phyloP scores from a whole-genome alignment of 1,140 invertebrate genomes.

The Halictus rubicundus region DNA sequence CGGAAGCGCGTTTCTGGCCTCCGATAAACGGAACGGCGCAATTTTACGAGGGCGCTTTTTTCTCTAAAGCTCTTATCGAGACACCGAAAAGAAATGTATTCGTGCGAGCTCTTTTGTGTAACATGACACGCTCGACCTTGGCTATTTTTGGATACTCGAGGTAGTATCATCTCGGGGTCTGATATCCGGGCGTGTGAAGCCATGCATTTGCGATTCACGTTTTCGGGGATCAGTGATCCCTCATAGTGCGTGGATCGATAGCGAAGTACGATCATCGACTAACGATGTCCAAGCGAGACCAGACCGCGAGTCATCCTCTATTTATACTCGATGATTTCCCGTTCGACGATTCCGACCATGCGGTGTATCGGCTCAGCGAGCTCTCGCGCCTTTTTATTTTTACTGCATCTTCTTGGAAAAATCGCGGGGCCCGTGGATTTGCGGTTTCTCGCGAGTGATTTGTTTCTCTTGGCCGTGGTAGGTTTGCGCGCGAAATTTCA shows the following conservation, averaged over 20 bases:
- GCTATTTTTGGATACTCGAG: conserved; percentile 43
- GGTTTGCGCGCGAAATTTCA: neutral
- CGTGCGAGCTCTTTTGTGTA: conserved; percentile 6
- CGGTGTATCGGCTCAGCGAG: conserved; percentile 27
- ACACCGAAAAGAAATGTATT: neutral
- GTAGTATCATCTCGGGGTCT: neutral
- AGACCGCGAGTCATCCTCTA: conserved; percentile 71
- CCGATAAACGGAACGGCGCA: neutral
- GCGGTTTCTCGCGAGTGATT: neutral
- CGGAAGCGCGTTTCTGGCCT: too few relatives aligned
- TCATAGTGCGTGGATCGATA: conserved; percentile 30
- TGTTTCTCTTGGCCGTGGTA: neutral
- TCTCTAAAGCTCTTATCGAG: conserved; percentile 11
- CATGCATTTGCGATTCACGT: neutral
- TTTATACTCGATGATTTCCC: conserved; percentile 71
- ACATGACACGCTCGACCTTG: conserved; percentile 24
- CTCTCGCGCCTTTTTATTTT: conserved; percentile 29
- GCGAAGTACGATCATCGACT: conserved; percentile 53
- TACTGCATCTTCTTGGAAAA: conserved; percentile 24
- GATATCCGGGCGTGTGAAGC: conserved; percentile 4
- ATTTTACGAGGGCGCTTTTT: neutral
- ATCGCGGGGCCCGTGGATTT: conserved; percentile 16
- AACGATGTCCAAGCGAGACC: conserved; percentile 54
- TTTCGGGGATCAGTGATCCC: conserved; percentile 19
- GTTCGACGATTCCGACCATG: conserved; percentile 55